Conservation (phyloP, 2,888 invertebrate species). For the Drosophila sordidapex region DNA sequence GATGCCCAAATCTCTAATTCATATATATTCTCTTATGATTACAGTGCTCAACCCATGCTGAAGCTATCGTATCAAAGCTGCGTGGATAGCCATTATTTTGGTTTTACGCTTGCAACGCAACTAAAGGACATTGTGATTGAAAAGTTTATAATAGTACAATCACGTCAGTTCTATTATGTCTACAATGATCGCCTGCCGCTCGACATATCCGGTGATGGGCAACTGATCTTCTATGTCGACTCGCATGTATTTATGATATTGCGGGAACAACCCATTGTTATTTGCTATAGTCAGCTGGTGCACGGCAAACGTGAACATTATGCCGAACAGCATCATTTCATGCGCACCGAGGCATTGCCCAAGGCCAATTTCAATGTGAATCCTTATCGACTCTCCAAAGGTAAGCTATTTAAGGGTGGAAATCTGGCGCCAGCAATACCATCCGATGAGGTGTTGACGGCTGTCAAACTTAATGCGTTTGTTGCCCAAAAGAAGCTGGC, state of each 20-base stretch:
- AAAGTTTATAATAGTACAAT: conserved; percentile 81
- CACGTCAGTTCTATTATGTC: conserved; percentile 77
- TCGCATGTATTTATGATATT: conserved; percentile 79
- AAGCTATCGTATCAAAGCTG: conserved; percentile 77
- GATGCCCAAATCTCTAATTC: not conserved
- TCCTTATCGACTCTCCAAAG: conserved; percentile 63
- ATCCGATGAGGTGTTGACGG: conserved; percentile 42
- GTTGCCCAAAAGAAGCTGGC: conserved; percentile 47
- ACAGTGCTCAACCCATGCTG: conserved; percentile 66
- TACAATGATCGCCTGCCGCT: conserved; percentile 72
- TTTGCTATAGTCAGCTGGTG: conserved; percentile 65
- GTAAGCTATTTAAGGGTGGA: conserved; percentile 45
- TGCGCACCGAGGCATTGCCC: conserved; percentile 75
- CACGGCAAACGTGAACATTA: conserved; percentile 48
- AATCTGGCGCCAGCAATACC: conserved; percentile 49
- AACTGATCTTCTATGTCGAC: conserved; percentile 77
- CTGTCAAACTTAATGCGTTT: conserved; percentile 50
- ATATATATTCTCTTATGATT: conserved; percentile 13
- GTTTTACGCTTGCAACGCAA: conserved; percentile 75
- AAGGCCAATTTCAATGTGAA: conserved; percentile 67
- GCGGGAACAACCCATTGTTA: conserved; percentile 80
- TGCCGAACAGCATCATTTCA: conserved; percentile 83
- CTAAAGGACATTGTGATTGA: conserved; percentile 71
- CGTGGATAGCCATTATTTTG: conserved; percentile 79
- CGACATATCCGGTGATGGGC: conserved; percentile 48